These are phyloP conservation scores for Istiophorus platypterus DNA, from an alignment of 2,113 vertebrate genomes.

Conservation along the genomic window DNA sequence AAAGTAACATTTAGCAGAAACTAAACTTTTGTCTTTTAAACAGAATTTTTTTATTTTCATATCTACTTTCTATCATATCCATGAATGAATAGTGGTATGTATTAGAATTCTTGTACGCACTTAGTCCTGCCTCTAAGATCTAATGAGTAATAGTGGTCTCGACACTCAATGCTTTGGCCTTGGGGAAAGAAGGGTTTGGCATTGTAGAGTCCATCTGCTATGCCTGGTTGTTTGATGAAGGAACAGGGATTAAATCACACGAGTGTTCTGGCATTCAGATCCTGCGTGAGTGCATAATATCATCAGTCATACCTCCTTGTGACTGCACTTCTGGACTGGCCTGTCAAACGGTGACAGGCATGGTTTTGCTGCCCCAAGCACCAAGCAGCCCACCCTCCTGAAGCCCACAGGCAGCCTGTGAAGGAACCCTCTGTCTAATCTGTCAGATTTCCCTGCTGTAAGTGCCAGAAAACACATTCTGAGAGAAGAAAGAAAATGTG, in stretches of 20 bases:
- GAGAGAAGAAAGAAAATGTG: slow-evolving; percentile 74
- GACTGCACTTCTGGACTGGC: slow-evolving; percentile 73
- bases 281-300: slow-evolving; percentile 76
- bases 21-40: neutral
- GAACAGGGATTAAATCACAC: slow-evolving; percentile 77
- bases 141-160: slow-evolving; percentile 47
- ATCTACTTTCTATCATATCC: neutral
- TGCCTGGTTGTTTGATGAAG: slow-evolving; percentile 72
- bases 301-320: slow-evolving; percentile 79
- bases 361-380: slow-evolving; percentile 72
- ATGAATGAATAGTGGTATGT: slow-evolving; percentile 17
- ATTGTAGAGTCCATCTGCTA: slow-evolving; percentile 61
- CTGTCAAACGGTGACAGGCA: slow-evolving; percentile 78
- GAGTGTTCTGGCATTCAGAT: slow-evolving; percentile 76
- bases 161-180: slow-evolving; percentile 40
- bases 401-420: slow-evolving; percentile 69
- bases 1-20: neutral
- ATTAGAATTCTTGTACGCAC: slow-evolving; percentile 25
- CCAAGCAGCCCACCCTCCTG: slow-evolving; percentile 72
- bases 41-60: neutral
- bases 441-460: slow-evolving; percentile 74
- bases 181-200: slow-evolving; percentile 33
- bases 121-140: slow-evolving; percentile 25
- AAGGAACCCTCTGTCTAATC: slow-evolving; percentile 76
- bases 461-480: slow-evolving; percentile 77